A percentile compares a stretch with the other conserved stretches of the same genome.
phyloP scores from a whole-genome alignment of 2,888 invertebrate genomes.

The Limnephilus auricula region DNA sequence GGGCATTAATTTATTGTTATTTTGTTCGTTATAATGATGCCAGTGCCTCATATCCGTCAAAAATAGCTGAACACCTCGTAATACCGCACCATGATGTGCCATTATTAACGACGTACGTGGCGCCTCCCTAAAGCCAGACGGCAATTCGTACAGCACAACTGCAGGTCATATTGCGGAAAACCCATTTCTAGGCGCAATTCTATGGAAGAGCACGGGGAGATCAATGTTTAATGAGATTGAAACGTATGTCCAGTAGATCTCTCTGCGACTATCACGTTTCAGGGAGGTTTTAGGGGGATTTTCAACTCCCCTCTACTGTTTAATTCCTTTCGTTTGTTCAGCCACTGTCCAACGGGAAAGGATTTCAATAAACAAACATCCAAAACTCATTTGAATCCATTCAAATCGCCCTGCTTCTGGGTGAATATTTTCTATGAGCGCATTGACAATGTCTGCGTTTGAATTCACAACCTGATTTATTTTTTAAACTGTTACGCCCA shows the following conservation, averaged over 20 bases:
- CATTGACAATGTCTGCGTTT: not conserved
- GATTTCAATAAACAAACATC: not conserved
- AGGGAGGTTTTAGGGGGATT: not conserved
- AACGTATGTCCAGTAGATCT: constrained; percentile 34
- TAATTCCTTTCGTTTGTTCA: not conserved
- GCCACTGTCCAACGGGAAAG: not conserved
- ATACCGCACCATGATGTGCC: too few relatives aligned
- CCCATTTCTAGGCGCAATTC: not conserved
- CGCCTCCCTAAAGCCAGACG: not conserved
- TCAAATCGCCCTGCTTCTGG: not conserved
- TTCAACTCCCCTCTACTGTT: not conserved
- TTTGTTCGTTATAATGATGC: not conserved
- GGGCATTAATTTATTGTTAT: too few relatives aligned
- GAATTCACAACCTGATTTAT: too few relatives aligned
- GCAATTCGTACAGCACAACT: not conserved
- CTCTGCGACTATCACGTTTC: constrained; percentile 15
- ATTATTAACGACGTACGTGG: not conserved
- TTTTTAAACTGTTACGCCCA: too few relatives aligned
- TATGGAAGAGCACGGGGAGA: not conserved
- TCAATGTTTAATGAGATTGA: constrained; percentile 55
- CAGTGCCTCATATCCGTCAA: not conserved
- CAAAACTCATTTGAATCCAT: not conserved
- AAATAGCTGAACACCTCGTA: not conserved
- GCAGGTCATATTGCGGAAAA: not conserved
- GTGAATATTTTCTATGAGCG: not conserved